Base-by-base conservation (phyloP, 2,797 vertebrate species). In the Semotilus atromaculatus region DNA sequence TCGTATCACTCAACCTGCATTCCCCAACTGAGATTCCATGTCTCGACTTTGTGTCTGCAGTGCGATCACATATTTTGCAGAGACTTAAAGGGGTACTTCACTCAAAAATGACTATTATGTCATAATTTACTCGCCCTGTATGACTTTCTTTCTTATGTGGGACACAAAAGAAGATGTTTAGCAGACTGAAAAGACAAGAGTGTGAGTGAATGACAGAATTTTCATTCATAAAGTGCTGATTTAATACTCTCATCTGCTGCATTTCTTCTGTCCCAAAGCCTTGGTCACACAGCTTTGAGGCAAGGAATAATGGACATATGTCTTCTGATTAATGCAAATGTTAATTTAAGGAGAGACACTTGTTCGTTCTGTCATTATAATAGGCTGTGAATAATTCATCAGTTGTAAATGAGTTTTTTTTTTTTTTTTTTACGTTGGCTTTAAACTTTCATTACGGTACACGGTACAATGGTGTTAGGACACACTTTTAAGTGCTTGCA, bases 311-410 rank as follows among this genome's bases (percentile, higher is more conserved):
- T 72, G 29, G 29, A 64, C 51, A 75, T 9, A 36, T 51, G 53
- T 66, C 73, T 82, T 36, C 9, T 88, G 68, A 78, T 81, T 88
- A 85, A 85, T 85, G 80, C 62, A 16, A 43, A 70, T 83, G 83
- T 80, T 89, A 88, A 89, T 86, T 88, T 68, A 71, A 84, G 70
- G 53, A n/a, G 36, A 83, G 87, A 81, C 81, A 60, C 62, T 82
- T 84, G 86, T 87, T 89, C 55, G 9, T 48, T 84, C 58, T 80
- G 73, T 80, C 84, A 82, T 73, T 82, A 51, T 68, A 87, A 87
- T 74, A 67, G 90, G 85, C 67, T 19, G 43, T 89, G 83, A 88
- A 89, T 89, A 80, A 88, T 87, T 88, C 76, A 88, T 71, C 18
- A 36, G 29, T 83, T 88, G 81, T 74, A 71, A 86, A 87, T 79